Evolutionary conservation across 2,113 vertebrate genomes (phyloP).

Genomic region (Gobiocypris rarus): DNA sequence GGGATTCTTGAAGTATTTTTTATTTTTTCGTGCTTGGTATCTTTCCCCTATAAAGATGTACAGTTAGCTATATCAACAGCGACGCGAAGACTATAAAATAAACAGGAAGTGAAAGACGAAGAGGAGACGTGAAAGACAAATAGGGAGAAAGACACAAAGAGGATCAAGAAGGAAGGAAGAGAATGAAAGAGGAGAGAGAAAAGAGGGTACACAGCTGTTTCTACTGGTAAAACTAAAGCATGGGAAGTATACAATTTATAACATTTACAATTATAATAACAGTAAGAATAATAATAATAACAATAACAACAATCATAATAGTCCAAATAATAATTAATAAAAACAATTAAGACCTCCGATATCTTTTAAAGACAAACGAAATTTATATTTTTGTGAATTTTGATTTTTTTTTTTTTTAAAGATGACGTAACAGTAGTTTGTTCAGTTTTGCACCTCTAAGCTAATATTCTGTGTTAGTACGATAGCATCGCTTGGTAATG

Average conservation of each 20-base stretch:
- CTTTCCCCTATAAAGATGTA: constrained; percentile 84
- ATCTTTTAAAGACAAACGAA: constrained; percentile 78
- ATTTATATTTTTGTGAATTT: constrained; percentile 60
- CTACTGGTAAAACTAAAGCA: constrained; percentile 69
- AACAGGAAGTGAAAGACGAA: constrained; percentile 61
- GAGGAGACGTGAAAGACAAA: constrained; percentile 55
- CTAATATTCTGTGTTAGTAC: constrained; percentile 85
- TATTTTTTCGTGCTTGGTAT: constrained; percentile 82
- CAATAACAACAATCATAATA: constrained; percentile 80
- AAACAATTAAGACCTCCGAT: constrained; percentile 77
- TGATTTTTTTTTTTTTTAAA: constrained; percentile 73
- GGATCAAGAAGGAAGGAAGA: constrained; percentile 61
- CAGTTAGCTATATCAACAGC: constrained; percentile 84
- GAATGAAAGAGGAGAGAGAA: constrained; percentile 62
- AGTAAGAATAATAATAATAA: constrained; percentile 78
- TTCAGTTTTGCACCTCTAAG: constrained; percentile 75
- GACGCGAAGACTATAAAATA: constrained; percentile 78
- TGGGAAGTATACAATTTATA: constrained; percentile 77
- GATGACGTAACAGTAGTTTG: constrained; percentile 81
- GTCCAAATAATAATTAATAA: constrained; percentile 73
- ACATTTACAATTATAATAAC: constrained; percentile 83
- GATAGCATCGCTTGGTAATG: constrained; percentile 75
- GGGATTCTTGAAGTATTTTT: constrained; percentile 66
- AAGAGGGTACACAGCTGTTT: constrained; percentile 68
- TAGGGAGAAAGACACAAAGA: constrained; percentile 65